Evolutionary conservation across 2,113 vertebrate genomes (phyloP), one percentile per base, ranked within the genome.

Genomic region (Phrynosoma blainvillii): DNA sequence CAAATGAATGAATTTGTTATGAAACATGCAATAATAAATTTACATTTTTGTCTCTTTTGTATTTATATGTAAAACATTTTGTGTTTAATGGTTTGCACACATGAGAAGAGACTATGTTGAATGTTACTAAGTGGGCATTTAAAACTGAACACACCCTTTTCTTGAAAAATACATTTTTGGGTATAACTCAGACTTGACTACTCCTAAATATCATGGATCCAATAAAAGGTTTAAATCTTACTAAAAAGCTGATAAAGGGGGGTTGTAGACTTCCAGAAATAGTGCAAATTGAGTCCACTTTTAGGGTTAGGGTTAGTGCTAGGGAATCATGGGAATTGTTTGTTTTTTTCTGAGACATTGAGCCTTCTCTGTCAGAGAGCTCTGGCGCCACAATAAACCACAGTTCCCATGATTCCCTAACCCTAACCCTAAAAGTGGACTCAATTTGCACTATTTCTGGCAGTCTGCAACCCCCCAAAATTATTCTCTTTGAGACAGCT

Each of bases 81-180:
- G 83, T 93, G 82, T 56, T 7, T 75, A 89, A 81, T 87, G 83
- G 88, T 59, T 91, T 87, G 84, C 77, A 25, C 0, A 32, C 32
- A 91, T 87, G 79, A 47, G 47, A 47, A 47, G 47, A 47, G 47
- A 5, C 47, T 47, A 7, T 0, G 16, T 54, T 66, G 68, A 62
- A 62, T 82, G 79, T 59, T 90, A 89, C 91, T 70, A 91, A 91
- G 80, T 91, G 91, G 82, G 88, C 32, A 82, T 27, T 68, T 23
- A 82, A 76, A 89, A 87, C 86, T 91, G 25, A 70, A 47, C 36
- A 93, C 6, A 74, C n/a, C 11, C 89, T 92, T 87, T 32, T 92
- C 84, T 84, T 90, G 79, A 70, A 90, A 93, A 94, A 78, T 88
- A 94, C 92, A 71, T 65, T 62, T 65, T 90, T 89, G 73, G 13